Base-by-base conservation (phyloP, 2,888 invertebrate species). In the Imbricaverruca yamaguchii region DNA sequence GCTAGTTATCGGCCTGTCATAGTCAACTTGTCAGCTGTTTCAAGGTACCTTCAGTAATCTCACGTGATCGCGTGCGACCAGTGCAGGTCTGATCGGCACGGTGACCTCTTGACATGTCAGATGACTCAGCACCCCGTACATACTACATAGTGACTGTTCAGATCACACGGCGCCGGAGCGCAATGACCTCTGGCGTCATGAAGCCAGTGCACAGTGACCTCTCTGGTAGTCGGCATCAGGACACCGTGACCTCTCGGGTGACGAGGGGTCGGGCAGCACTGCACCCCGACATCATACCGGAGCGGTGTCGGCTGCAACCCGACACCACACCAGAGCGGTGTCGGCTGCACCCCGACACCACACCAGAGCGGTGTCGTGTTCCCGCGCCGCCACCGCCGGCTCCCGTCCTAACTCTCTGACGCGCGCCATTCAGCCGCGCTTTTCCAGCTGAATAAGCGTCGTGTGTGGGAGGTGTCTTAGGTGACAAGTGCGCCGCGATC, bases 381-480 rank as follows among this genome's bases (percentile, higher is more conserved):
- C 39, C 69, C 8, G 12, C 39, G 10, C 10, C 23, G 1, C 23
- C 15, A 39, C 69, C 39, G 39, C 39, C 12, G 12, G 3, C 69
- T 39, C 39, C 15, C 8, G 13, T 12, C 69, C 12, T 67, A 69
- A 69, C 13, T 67, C 67, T 23, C 23, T 23, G 69, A 13, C 69
- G 69, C 12, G 15, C 39, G 11, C 9, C 69, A 39, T 69, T 15
- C 15, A 15, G 69, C 69, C 39, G 10, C 11, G 39, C 39, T 69
- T 69, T 69, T 69, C 12, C 69, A 69, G 25, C 15, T 69, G 39
- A 69, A 69, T 69, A 18, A 39, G 25, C 69, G 39, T 39, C 69
- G 39, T 69, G 69, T 39, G 69, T 39, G 69, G 69, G 69, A 69
- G 69, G 69, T 69, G 69, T 69, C 39, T 69, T 69, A 15, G 69